Percentiles rank a stretch among this genome's conserved stretches.
These are phyloP conservation scores for Eurois occulta DNA, from an alignment of 2,888 invertebrate species.

Conservation along the genomic window DNA sequence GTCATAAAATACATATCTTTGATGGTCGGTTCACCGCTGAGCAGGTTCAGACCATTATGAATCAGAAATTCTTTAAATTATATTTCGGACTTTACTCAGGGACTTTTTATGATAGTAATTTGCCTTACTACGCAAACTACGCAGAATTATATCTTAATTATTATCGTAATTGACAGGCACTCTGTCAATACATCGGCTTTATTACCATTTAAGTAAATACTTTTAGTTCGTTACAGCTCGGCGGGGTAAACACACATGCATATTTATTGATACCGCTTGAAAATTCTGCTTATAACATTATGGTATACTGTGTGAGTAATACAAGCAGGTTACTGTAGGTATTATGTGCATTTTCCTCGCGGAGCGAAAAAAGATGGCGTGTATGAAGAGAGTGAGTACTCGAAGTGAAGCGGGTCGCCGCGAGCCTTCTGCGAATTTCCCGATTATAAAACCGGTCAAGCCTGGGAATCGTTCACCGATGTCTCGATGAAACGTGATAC, in stretches of 20 bases:
- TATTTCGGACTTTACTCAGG: constrained; percentile 22
- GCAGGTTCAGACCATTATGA: constrained; percentile 18
- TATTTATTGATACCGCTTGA: constrained; percentile 11
- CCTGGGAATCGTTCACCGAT: constrained; percentile 74
- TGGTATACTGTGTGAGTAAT: constrained; percentile 41
- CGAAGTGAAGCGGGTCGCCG: constrained; percentile 59
- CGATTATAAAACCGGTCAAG: constrained; percentile 82
- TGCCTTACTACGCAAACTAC: constrained; percentile 16
- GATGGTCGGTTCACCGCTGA: constrained; percentile 11
- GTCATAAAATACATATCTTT: background rate
- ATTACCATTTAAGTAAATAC: constrained; percentile 20
- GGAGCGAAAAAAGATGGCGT: constrained; percentile 57
- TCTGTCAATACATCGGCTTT: constrained; percentile 15
- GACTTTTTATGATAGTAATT: constrained; percentile 36
- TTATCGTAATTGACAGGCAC: constrained; percentile 22
- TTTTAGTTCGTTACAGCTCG: constrained; percentile 2
- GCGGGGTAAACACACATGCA: constrained; percentile 17
- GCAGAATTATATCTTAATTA: constrained; percentile 37
- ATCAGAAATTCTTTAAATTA: constrained; percentile 37
- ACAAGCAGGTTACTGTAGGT: constrained; percentile 15
- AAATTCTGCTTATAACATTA: constrained; percentile 38
- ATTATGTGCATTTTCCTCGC: constrained; percentile 68
- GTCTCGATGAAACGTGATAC: constrained; percentile 77
- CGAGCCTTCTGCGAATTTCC: constrained; percentile 85
- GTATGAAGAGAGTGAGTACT: constrained; percentile 54